Base-by-base conservation (phyloP, 2,797 vertebrate species). In the Uromys caudimaculatus region DNA sequence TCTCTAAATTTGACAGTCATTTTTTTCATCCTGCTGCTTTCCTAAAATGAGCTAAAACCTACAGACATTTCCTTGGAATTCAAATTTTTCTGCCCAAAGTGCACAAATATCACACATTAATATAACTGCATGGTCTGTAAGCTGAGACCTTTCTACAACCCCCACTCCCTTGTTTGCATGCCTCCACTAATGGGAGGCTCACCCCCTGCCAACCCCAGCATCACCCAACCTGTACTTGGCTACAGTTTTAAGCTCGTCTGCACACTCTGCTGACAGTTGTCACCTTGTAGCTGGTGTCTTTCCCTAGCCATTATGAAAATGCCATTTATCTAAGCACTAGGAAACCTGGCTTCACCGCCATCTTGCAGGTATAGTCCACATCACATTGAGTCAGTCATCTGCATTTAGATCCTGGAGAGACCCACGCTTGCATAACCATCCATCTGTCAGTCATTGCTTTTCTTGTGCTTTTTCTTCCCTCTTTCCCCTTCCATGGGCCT, bases 11-110 rank as follows among this genome's bases (percentile, higher is more conserved):
- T 85, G 64, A 10, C 32, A 47, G 35, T 60, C 44, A 67, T 93
- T 93, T 81, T 81, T 6, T 86, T 94, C 92, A 78, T 91, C 62
- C 76, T 67, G 14, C 11, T 89, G 1, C 38, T 85, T 95, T 90
- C 54, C 52, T 94, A 89, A 95, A 95, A 91, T 95, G 75, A 95
- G 62, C 64, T 92, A 47, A 95, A 71, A 44, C 29, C 2, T 90
- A 12, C 9, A 58, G 75, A 54, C 38, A 47, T 91, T 94, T 83
- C 81, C 41, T 95, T 82, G 38, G 81, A 95, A 77, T 95, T 90
- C 24, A 71, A 76, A 58, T n/a, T 92, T 95, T 89, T 56, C 62
- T 94, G 2, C 82, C 78, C 41, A 29, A 64, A 81, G 44, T 84
- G 4, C 32, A 27, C 56, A 78, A 47, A 2, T n/a, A 54, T 56